Evolutionary conservation across 2,113 vertebrate species (phyloP).

Genomic region (Taurulus bubalis): DNA sequence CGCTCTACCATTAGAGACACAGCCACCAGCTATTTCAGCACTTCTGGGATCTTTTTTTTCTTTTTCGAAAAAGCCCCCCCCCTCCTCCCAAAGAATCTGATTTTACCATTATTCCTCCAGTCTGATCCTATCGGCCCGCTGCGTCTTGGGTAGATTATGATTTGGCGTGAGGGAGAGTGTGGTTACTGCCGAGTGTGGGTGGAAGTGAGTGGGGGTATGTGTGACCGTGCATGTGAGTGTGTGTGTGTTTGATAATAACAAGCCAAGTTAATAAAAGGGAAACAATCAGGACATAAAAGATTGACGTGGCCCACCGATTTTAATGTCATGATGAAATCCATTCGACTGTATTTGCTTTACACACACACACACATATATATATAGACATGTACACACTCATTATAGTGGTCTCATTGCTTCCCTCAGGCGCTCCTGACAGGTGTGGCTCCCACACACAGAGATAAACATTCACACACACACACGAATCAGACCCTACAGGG

Average conservation of each 20-base stretch:
- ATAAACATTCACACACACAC: conserved; percentile 59
- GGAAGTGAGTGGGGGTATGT: conserved; percentile 70
- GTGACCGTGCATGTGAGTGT: conserved; percentile 37
- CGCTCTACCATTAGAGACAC: conserved; percentile 66
- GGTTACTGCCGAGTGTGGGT: conserved; percentile 73
- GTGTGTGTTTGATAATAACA: conserved; percentile 53
- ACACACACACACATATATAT: conserved; percentile 44
- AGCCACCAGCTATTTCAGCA: conserved; percentile 70
- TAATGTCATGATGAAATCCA: conserved; percentile 70
- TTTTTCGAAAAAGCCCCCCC: conserved; percentile 32
- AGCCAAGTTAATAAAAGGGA: conserved; percentile 82
- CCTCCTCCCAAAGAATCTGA: conserved; percentile 10
- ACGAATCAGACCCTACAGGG: conserved; percentile 73
- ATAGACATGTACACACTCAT: conserved; percentile 58
- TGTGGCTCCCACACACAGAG: conserved; percentile 76
- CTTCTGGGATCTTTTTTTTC: conserved; percentile 63
- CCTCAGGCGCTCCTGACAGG: conserved; percentile 79
- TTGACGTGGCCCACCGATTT: conserved; percentile 71
- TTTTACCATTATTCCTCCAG: conserved; percentile 65
- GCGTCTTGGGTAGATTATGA: conserved; percentile 75
- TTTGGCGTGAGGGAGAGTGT: conserved; percentile 70
- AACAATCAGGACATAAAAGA: conserved; percentile 79
- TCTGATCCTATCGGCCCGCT: conserved; percentile 71
- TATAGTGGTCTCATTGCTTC: conserved; percentile 69
- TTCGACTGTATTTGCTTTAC: conserved; percentile 57